Conservation (phyloP, 2,888 invertebrate genomes). For the Platerodrilus igneus region DNA sequence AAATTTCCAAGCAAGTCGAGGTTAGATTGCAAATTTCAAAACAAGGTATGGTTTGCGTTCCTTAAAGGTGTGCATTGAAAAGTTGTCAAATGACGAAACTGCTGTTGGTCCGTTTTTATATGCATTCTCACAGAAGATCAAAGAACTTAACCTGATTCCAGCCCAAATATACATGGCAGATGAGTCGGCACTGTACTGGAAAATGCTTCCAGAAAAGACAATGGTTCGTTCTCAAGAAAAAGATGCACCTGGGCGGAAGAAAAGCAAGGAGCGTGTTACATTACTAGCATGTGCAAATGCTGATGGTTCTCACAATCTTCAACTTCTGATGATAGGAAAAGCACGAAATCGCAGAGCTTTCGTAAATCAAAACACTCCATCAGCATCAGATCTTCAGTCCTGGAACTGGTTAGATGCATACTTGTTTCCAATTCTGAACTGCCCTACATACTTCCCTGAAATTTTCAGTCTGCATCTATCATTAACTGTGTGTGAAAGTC, state of each 20-base stretch:
- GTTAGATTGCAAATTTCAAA: slow-evolving; percentile 15
- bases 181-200: slow-evolving; percentile 15
- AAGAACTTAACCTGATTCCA: neutral
- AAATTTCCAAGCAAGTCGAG: slow-evolving; percentile 15
- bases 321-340: no score
- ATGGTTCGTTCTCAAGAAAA: slow-evolving; percentile 12
- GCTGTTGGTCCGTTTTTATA: slow-evolving; percentile 8
- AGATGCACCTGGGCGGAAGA: slow-evolving; percentile 12
- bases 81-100: slow-evolving; percentile 4
- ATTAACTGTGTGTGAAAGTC: no score
- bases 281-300: no score
- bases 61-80: slow-evolving; percentile 12
- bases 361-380: no score
- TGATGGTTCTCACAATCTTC: no score
- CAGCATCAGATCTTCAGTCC: no score
- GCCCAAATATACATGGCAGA: slow-evolving; percentile 15
- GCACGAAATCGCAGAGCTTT: no score
- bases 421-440: no score
- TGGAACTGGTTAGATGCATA: no score
- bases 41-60: slow-evolving; percentile 15
- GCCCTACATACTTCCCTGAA: no score
- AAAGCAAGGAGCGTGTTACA: no score
- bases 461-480: no score
- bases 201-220: slow-evolving; percentile 9
- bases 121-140: slow-evolving; percentile 7